These are phyloP conservation scores for Troglohyphantes excavatus DNA, from an alignment of 2,888 invertebrate species.

Conservation along the genomic window DNA sequence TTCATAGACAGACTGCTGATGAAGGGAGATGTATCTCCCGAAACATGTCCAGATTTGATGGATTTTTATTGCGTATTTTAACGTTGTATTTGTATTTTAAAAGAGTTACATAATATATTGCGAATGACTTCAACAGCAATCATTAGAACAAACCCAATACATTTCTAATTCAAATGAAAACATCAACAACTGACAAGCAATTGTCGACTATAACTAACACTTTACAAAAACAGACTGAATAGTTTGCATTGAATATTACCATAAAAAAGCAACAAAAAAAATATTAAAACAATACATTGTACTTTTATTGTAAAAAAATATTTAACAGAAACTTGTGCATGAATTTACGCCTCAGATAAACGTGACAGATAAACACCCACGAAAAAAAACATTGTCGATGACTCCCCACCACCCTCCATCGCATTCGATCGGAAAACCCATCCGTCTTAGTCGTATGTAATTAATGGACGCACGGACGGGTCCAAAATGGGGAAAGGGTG, in stretches of 20 bases:
- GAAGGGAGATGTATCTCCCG: too few species aligned
- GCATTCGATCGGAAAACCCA: constrained; percentile 56
- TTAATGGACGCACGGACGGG: constrained; percentile 51
- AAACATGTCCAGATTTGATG: too few species aligned
- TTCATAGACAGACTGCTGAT: too few species aligned
- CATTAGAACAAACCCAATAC: too few species aligned
- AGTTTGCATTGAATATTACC: neutral
- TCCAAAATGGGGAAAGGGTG: constrained; percentile 22
- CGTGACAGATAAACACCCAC: constrained; percentile 12
- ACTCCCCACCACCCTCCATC: constrained; percentile 5
- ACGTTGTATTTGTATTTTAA: too few species aligned
- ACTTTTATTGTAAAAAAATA: constrained; percentile 14
- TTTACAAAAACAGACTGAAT: neutral
- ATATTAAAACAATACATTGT: neutral
- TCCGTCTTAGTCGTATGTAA: constrained; percentile 64
- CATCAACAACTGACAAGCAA: neutral
- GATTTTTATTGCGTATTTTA: too few species aligned
- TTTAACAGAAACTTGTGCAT: neutral
- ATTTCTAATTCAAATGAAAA: neutral
- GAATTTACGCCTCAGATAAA: constrained; percentile 13
- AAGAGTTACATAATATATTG: too few species aligned
- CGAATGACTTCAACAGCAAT: too few species aligned
- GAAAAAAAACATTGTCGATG: constrained; percentile 23
- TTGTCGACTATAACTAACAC: neutral
- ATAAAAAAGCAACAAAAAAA: neutral